These are phyloP conservation scores for Ceraclea dissimilis DNA, from an alignment of 2,888 invertebrate genomes.

Conservation along the genomic window DNA sequence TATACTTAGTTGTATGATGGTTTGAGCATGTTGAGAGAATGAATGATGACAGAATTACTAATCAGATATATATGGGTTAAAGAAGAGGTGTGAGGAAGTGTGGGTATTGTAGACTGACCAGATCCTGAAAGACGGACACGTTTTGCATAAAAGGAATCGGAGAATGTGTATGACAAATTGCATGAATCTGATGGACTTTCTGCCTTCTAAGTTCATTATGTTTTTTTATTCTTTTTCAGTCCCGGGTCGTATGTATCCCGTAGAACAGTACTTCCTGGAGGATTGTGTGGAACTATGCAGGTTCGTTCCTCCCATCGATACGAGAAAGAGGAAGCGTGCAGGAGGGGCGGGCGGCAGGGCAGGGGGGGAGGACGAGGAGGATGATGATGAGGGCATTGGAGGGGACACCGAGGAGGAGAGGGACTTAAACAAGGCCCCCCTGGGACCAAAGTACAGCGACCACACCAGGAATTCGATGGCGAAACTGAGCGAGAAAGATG, in stretches of 20 bases:
- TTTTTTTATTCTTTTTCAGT: constrained; percentile 46
- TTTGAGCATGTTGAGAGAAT: no score
- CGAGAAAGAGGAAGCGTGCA: constrained; percentile 59
- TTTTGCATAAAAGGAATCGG: no score
- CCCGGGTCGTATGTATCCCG: constrained; percentile 79
- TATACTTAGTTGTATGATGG: no score
- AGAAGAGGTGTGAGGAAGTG: no score
- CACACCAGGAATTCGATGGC: constrained; percentile 64
- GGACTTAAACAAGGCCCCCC: constrained; percentile 63
- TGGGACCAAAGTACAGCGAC: constrained; percentile 43
- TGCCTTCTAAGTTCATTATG: no score
- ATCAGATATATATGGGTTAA: no score
- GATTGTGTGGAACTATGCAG: constrained; percentile 83
- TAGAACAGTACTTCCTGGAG: constrained; percentile 87
- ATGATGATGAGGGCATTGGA: constrained; percentile 46
- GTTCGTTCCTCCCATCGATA: constrained; percentile 71
- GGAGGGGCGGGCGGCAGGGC: constrained; percentile 53
- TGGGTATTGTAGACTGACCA: no score
- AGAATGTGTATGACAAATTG: no score
- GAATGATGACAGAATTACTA: no score
- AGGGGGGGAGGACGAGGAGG: constrained; percentile 53
- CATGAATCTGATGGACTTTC: no score
- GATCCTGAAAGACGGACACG: no score
- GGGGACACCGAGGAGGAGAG: constrained; percentile 55
- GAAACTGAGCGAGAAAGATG: constrained; percentile 80